Percentiles rank a stretch among this genome's conserved stretches.
Evolutionary conservation across 1,140 invertebrate genomes (phyloP).

Genomic region (Trachymyrmex cornetzi): DNA sequence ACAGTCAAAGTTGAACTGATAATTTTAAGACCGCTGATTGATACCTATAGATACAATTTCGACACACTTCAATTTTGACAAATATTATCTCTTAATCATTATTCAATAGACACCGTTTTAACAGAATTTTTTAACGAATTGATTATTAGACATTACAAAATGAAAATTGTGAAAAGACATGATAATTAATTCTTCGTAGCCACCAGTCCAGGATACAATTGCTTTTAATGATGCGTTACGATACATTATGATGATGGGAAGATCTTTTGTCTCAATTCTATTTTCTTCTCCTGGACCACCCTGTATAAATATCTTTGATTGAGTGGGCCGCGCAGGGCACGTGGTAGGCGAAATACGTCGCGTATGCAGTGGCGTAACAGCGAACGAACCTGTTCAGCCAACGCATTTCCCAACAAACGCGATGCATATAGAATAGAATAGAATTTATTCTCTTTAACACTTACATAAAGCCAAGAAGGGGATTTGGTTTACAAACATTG

Average conservation of each 20-base stretch:
- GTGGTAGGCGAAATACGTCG: slow-evolving; percentile 72
- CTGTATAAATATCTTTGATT: slow-evolving; percentile 53
- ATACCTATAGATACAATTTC: background rate
- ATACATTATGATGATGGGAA: background rate
- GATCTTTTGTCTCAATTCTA: slow-evolving; percentile 14
- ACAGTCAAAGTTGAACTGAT: background rate
- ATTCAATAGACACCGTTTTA: background rate
- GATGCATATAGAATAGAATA: slow-evolving; percentile 4
- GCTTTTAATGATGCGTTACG: background rate
- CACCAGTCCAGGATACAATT: background rate
- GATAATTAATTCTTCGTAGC: background rate
- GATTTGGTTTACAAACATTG: no score
- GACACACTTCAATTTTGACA: background rate
- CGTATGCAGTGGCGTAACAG: slow-evolving; percentile 69
- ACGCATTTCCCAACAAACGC: slow-evolving; percentile 66
- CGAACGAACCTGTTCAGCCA: slow-evolving; percentile 67
- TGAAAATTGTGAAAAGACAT: background rate
- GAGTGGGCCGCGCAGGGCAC: slow-evolving; percentile 34
- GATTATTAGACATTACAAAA: background rate
- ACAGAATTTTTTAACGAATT: slow-evolving; percentile 4
- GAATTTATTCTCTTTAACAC: no score
- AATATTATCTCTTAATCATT: background rate
- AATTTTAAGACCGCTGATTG: background rate
- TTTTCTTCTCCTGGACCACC: slow-evolving; percentile 24
- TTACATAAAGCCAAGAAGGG: no score